phyloP scores from a whole-genome alignment of 2,113 vertebrate genomes.

The Cathartes aura region DNA sequence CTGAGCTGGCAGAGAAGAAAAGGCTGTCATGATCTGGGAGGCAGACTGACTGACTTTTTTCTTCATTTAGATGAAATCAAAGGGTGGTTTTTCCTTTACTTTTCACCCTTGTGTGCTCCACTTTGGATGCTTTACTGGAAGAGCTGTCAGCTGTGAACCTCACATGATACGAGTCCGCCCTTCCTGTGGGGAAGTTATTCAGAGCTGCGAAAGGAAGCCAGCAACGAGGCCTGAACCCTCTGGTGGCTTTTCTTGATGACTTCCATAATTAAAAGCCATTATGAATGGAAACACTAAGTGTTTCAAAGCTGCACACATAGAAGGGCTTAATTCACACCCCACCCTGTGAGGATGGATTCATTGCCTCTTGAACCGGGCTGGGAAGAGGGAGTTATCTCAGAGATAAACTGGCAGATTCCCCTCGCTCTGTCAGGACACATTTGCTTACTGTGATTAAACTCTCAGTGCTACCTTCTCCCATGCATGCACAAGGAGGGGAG shows the following conservation, averaged over 20 bases:
- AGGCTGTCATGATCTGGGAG: not conserved
- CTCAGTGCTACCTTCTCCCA: not conserved
- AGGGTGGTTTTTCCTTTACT: slow-evolving; percentile 21
- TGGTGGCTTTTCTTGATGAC: slow-evolving; percentile 58
- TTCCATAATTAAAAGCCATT: slow-evolving; percentile 64
- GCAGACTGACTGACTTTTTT: slow-evolving; percentile 7
- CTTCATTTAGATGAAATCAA: slow-evolving; percentile 33
- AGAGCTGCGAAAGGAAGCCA: slow-evolving; percentile 67
- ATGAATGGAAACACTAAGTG: slow-evolving; percentile 54
- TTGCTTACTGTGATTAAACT: not conserved
- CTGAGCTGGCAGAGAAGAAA: not conserved
- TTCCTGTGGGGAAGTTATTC: slow-evolving; percentile 72
- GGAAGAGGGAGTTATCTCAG: slow-evolving; percentile 14
- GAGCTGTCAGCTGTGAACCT: slow-evolving; percentile 57
- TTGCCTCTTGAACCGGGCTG: not conserved
- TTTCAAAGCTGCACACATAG: slow-evolving; percentile 34
- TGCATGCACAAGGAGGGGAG: not conserved
- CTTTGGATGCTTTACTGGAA: slow-evolving; percentile 52
- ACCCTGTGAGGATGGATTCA: not conserved
- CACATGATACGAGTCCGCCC: slow-evolving; percentile 50
- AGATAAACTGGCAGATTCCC: slow-evolving; percentile 23
- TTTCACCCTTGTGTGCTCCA: not conserved
- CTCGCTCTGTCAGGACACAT: not conserved
- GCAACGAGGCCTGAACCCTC: slow-evolving; percentile 48
- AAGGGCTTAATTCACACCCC: slow-evolving; percentile 41